Base-by-base conservation (phyloP, 2,888 invertebrate genomes). In the Dilophus febrilis region DNA sequence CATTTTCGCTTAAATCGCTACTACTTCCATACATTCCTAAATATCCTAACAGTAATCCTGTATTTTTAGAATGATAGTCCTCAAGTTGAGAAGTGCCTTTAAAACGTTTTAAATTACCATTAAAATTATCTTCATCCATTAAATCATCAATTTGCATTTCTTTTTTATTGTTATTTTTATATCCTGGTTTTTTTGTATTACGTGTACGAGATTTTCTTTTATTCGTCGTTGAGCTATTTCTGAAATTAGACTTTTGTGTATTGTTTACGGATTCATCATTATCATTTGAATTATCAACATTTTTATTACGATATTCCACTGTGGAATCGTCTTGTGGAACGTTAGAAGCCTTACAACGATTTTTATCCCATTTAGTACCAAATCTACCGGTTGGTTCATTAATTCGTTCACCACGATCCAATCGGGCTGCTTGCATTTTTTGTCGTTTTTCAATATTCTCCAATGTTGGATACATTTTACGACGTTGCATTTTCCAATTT, bases 401-500 rank as follows among this genome's bases (percentile, higher is more conserved):
- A 53, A 82, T 69, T 52, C 75, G 71, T 64, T 87, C 86, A 18
- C 88, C 88, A 44, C 86, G 69, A 44, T 77, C 69, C 39, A 71
- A 52, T 54, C 74, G 77, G 52, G 82, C 84, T 44, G 71, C 68
- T 27, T 67, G 62, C 44, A 71, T 70, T 29, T 74, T 70, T 47
- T 70, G 68, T 51, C 73, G 68, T 46, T 72, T 70, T 44, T 72
- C 72, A 22, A 78, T 67, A 55, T 81, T 86, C 18, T 63, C 66
- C 48, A 69, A 67, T 1, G 83, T 83, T 1, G 87, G 87, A 59
- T 73, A 87, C 50, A 72, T 77, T 62, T 68, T 78, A 56, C 75
- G 81, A 37, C 94, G 67, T 51, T 91, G 88, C 38, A 71, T 73
- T 46, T 75, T 71, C 90, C 91, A 94, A 56, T 80, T 82, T 27